Base-by-base conservation (phyloP, 2,797 vertebrate genomes). In the Lates japonicus region DNA sequence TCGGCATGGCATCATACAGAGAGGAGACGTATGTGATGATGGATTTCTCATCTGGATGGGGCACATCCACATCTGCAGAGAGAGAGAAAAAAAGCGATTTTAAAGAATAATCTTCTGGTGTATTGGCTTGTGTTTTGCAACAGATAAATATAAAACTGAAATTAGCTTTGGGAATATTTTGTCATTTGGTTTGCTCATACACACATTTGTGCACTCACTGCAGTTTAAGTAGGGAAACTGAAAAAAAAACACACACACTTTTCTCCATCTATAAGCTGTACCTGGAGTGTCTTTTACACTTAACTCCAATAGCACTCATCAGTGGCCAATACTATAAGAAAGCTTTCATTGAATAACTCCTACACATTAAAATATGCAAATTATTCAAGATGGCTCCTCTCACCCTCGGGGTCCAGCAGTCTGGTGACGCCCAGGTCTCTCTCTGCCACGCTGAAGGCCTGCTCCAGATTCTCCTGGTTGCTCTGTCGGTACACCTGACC, bases 1-100 rank as follows among this genome's bases (percentile, higher is more conserved):
- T 91, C 0, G 98, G 98, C 97, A 98, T 97, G 84, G 95, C 98
- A 0, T 99, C 98, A 0, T 99, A 99, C 75, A 99, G 77, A 0
- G 98, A 99, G 1, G 98, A 99, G 17, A 99, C 98, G 0, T 99
- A 99, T 0, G 98, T 99, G 92, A 99, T 98, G 94, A 99, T 97
- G 80, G 98, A 99, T 78, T 99, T 99, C 92, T 99, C 98, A 0
- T 99, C 98, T 0, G 98, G 98, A 81, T 99, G 97, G 0, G 96
- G 92, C n/a, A 99, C 97, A 0, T 98, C 98, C 68, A 99, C 98
- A 3, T 99, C 98, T 99, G 52, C 0, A 39, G 4, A 65, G 51
- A 46, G 37, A 61, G 31, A n/a, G 9, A 5, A 5, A 42, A 58
- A 64, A 3, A 16, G 6, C 25, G 1, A 7, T 14, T 12, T 20